Evolutionary conservation across 1,140 invertebrate genomes (phyloP), one percentile per base, ranked within the genome.

Genomic region (Helicoverpa armigera): DNA sequence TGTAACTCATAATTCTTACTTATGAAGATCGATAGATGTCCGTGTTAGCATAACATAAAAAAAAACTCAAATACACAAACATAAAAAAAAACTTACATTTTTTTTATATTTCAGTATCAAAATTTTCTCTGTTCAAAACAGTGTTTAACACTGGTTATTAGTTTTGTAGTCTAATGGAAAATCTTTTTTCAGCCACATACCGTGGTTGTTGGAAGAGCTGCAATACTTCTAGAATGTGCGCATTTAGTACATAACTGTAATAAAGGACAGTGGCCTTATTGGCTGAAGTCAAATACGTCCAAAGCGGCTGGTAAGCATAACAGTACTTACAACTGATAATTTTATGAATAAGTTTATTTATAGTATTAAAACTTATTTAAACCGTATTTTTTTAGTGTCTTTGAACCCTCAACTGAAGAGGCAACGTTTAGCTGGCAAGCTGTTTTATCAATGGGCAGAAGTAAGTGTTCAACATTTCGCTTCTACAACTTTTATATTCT

Each of bases 371-470:
- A 70, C 3, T 54, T 23, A 53, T 56, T 56, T 56, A 54, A 54
- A 54, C 12, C 1, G 18, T 18, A 16, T 74, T 11, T 72, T 90
- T 89, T 29, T 87, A 95, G 95, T 93, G 31, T 91, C 93, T 31
- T 89, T 91, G 11, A 94, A 91, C 82, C 93, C 94, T 14, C 94
- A 93, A 72, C 83, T 95, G 12, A 92, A 90, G 85, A 86, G 93
- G 76, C 99, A 99, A 95, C 96, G 98, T 79, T 96, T 98, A 18
- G 99, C 99, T 53, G 99, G 99, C 11, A 98, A 99, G 95, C 96
- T 99, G 95, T 99, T 99, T 92, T 98, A 99, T 92, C 98, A 98
- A 89, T 99, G 99, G 99, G 99, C 98, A 73, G 98, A 99, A 96
- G 98, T 98, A 95, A 94, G 85, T 80, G 16, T 76, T 53, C 11